These are phyloP conservation scores for Proisotoma minuta DNA, from an alignment of 2,888 invertebrate genomes.

Conservation along the genomic window DNA sequence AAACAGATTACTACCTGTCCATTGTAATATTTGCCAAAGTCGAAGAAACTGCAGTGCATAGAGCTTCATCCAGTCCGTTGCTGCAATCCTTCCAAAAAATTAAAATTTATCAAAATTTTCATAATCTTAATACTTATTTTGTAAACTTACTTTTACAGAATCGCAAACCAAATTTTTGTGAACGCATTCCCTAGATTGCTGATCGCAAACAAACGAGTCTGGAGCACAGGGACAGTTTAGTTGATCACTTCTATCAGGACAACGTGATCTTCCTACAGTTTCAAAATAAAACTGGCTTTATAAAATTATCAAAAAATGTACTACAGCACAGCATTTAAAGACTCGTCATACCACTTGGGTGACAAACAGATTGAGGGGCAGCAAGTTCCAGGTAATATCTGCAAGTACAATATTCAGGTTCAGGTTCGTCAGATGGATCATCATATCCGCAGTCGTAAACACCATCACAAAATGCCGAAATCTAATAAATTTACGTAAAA, in stretches of 20 bases:
- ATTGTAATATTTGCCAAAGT: neutral
- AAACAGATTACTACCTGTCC: neutral
- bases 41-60: slow-evolving; percentile 16
- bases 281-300: neutral
- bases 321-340: too few relatives aligned
- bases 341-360: slow-evolving; percentile 8
- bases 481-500: neutral
- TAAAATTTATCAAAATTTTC: too few relatives aligned
- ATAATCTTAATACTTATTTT: too few relatives aligned
- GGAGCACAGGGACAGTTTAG: slow-evolving; percentile 11
- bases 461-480: slow-evolving; percentile 15
- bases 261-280: slow-evolving; percentile 5
- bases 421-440: slow-evolving; percentile 32
- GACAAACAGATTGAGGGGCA: slow-evolving; percentile 23
- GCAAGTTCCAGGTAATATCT: slow-evolving; percentile 21
- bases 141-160: neutral
- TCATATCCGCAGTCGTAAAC: slow-evolving; percentile 28
- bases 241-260: slow-evolving; percentile 28
- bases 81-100: too few relatives aligned
- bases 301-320: neutral
- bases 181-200: slow-evolving; percentile 12
- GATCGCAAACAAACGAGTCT: slow-evolving; percentile 22
- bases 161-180: slow-evolving; percentile 25
- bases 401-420: slow-evolving; percentile 20
- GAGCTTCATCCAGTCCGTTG: slow-evolving; percentile 23